Conservation (phyloP, 1,140 invertebrate genomes). For the Drosophila nebulosa region DNA sequence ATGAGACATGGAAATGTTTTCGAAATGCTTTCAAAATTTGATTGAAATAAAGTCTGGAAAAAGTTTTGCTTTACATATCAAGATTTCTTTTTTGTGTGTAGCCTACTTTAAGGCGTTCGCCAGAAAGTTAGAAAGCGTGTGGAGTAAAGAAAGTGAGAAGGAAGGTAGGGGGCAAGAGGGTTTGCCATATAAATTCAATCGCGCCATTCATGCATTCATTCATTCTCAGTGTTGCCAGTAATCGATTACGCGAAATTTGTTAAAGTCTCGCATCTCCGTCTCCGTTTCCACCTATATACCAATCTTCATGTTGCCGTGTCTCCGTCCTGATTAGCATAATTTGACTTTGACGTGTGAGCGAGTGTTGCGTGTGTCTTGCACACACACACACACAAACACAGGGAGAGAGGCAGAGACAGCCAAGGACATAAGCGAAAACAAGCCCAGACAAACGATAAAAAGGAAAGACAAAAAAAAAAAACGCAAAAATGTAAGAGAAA, state of each 20-base stretch:
- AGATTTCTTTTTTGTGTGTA: background rate
- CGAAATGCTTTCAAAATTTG: background rate
- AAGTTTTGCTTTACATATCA: background rate
- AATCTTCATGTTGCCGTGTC: background rate
- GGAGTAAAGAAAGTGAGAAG: background rate
- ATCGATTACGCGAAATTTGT: constrained; percentile 1
- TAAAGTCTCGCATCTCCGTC: background rate
- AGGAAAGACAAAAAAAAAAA: background rate
- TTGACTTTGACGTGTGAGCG: background rate
- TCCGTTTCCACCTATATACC: background rate
- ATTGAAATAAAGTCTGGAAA: background rate
- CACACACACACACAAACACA: background rate
- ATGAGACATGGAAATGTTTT: constrained; percentile 43
- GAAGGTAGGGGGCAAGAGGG: background rate
- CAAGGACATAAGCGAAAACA: constrained; percentile 29
- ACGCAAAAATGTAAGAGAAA: no score
- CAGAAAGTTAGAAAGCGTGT: no score
- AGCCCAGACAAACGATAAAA: background rate
- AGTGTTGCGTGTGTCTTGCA: background rate
- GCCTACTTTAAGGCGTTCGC: background rate
- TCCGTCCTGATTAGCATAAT: constrained; percentile 1
- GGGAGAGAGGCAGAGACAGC: no score
- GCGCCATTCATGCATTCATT: background rate
- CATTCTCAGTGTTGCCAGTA: background rate
- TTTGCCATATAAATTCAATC: background rate